phyloP scores from a whole-genome alignment of 2,797 vertebrate species.

The Fringilla coelebs region DNA sequence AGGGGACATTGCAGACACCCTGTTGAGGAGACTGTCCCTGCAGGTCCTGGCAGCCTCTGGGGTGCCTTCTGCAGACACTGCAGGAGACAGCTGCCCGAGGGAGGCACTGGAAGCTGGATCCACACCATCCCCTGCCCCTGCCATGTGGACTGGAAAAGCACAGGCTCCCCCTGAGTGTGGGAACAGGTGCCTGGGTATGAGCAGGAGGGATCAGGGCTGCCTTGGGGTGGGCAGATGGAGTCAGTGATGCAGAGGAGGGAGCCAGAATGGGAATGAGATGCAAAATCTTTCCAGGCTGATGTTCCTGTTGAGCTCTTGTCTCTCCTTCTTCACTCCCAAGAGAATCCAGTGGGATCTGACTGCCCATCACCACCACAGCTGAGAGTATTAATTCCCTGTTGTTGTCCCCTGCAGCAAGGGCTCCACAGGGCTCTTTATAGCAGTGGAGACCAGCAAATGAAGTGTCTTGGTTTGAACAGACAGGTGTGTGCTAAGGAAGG shows the following conservation, averaged over 20 bases:
- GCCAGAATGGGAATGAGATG: background rate
- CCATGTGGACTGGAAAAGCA: background rate
- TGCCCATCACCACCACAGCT: background rate
- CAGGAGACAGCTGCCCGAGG: background rate
- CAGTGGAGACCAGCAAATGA: background rate
- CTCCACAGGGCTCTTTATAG: background rate
- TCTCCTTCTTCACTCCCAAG: background rate
- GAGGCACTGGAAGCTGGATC: background rate
- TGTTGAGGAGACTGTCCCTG: background rate
- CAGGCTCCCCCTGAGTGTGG: background rate
- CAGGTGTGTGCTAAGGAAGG: too few species aligned
- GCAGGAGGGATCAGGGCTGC: background rate
- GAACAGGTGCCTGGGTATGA: background rate
- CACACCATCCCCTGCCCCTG: too few species aligned
- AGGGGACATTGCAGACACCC: background rate
- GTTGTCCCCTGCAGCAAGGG: background rate
- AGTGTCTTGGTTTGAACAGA: too few species aligned
- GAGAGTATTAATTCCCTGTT: background rate
- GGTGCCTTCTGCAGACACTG: background rate
- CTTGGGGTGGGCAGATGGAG: background rate
- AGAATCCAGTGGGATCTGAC: background rate
- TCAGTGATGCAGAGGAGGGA: background rate
- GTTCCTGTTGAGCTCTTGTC: background rate
- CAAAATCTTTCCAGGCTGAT: background rate
- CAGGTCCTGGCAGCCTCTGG: background rate